These are phyloP conservation scores for Scolopax rusticola DNA, from an alignment of 2,797 vertebrate species.

Conservation along the genomic window DNA sequence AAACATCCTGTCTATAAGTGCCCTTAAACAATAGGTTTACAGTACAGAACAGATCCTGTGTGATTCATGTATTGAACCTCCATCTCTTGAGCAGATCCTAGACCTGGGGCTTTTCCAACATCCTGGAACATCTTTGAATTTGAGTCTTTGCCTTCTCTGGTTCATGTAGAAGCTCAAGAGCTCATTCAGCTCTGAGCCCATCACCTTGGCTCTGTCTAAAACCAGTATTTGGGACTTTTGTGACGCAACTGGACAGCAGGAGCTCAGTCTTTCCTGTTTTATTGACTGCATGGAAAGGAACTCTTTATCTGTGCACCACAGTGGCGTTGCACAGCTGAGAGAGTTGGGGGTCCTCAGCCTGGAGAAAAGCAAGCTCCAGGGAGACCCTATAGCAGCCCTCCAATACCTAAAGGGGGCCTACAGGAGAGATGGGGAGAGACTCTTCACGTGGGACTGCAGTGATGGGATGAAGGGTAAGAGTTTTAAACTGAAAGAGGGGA, in stretches of 20 bases:
- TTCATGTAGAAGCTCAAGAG: background rate
- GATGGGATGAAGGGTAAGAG: too few species aligned
- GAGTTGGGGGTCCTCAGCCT: too few species aligned
- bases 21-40: background rate
- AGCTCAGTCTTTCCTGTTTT: background rate
- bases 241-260: background rate
- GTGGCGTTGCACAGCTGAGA: background rate
- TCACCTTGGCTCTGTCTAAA: background rate
- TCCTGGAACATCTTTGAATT: background rate
- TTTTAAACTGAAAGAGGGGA: too few species aligned
- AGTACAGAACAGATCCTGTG: background rate
- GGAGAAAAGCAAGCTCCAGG: too few species aligned
- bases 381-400: too few species aligned
- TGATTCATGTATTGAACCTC: background rate
- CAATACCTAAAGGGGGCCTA: too few species aligned
- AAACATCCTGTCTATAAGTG: background rate
- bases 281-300: background rate
- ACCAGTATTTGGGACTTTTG: background rate
- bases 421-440: too few species aligned
- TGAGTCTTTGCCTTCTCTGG: background rate
- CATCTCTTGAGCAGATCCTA: background rate
- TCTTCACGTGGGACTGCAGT: too few species aligned
- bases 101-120: background rate
- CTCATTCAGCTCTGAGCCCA: background rate
- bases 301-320: background rate